phyloP scores from a whole-genome alignment of 2,113 vertebrate species.

The Machaerirhynchus nigripectus region DNA sequence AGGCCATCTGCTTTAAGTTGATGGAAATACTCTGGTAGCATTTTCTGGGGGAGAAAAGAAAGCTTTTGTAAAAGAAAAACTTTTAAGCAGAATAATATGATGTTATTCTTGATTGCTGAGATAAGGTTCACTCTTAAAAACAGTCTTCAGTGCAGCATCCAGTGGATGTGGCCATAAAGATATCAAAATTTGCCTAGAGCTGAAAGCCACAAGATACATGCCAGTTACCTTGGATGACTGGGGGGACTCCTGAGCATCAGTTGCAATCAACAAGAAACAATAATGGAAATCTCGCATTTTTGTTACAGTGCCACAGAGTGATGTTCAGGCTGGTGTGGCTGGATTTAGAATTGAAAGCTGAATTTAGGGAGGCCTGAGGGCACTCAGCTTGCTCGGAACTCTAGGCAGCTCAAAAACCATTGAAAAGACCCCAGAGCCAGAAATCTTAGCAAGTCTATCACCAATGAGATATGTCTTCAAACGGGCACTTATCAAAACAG shows the following conservation, averaged over 20 bases:
- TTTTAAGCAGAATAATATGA: not conserved
- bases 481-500: not conserved
- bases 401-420: not conserved
- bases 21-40: not conserved
- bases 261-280: not conserved
- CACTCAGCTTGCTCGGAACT: not conserved
- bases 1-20: not conserved
- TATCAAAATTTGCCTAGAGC: not conserved
- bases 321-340: not conserved
- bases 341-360: not conserved
- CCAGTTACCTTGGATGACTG: not conserved
- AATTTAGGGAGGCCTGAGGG: not conserved
- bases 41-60: not conserved
- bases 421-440: not conserved
- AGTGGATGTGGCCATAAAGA: not conserved
- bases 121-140: not conserved
- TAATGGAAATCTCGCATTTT: not conserved
- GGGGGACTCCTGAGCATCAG: not conserved
- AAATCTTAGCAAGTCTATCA: not conserved
- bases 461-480: not conserved
- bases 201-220: not conserved
- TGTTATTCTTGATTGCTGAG: not conserved
- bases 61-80: not conserved
- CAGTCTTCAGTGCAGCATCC: not conserved
- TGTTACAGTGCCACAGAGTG: not conserved